A percentile compares a stretch with the other conserved stretches of the same genome.
Conservation (phyloP, 2,797 vertebrate species). For the Acrossocheilus fasciatus region DNA sequence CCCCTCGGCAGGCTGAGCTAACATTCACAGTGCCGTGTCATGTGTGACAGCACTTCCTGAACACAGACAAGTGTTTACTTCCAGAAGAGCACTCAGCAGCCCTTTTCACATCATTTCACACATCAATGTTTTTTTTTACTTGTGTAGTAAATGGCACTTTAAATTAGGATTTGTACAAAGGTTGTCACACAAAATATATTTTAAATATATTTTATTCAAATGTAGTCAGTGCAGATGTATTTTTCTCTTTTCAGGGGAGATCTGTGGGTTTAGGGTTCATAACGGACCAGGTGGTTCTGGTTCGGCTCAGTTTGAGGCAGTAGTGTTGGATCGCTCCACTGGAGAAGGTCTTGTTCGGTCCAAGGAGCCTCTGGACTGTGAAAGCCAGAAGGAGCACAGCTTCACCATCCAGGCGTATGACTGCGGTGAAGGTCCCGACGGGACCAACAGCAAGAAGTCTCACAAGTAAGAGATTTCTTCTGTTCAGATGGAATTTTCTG, state of each 20-base stretch:
- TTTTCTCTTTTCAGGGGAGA: slow-evolving; percentile 84
- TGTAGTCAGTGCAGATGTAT: background rate
- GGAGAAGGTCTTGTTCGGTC: slow-evolving; percentile 96
- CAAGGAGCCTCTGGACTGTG: slow-evolving; percentile 95
- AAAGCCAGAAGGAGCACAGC: slow-evolving; percentile 96
- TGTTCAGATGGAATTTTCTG: background rate
- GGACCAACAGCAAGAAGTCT: slow-evolving; percentile 96
- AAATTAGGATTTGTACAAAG: background rate
- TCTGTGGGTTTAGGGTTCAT: slow-evolving; percentile 96
- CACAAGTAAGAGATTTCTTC: slow-evolving; percentile 88
- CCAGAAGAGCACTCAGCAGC: slow-evolving; percentile 6
- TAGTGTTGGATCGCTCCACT: slow-evolving; percentile 95
- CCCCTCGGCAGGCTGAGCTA: slow-evolving; percentile 32
- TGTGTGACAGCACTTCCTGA: slow-evolving; percentile 26
- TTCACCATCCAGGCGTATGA: slow-evolving; percentile 99
- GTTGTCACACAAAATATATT: background rate
- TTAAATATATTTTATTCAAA: background rate
- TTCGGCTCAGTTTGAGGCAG: slow-evolving; percentile 92
- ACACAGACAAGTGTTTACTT: slow-evolving; percentile 26
- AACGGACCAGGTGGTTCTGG: slow-evolving; percentile 86
- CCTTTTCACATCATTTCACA: slow-evolving; percentile 16
- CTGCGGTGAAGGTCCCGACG: slow-evolving; percentile 95
- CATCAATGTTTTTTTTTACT: background rate
- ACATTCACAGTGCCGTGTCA: slow-evolving; percentile 36
- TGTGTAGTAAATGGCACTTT: slow-evolving; percentile 8